Base-by-base conservation (phyloP, 1,140 invertebrate genomes). In the Coboldia fuscipes region DNA sequence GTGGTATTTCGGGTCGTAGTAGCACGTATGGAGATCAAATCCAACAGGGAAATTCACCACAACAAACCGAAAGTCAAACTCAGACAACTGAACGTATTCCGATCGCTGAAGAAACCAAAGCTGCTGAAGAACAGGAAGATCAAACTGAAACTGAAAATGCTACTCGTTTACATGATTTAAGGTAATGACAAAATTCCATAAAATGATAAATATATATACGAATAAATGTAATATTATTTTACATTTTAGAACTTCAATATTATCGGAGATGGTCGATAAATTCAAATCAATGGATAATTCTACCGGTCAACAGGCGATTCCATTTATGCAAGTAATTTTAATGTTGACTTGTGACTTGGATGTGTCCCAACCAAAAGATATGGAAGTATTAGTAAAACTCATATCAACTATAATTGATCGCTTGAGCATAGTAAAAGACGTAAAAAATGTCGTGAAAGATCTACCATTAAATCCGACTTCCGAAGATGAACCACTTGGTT, bases 271-370 rank as follows among this genome's bases (percentile, higher is more conserved):
- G 13, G 51, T 54, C 3, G 40, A 45, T 14, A 49, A 55, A 16
- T 36, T 55, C 15, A 32, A 36, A 5, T 46, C 48, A 60, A 71
- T 26, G 2, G 47, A 55, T 40, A 13, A 40, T 22, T 51, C 47
- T 36, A 52, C 51, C 29, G 90, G 90, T 8, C 71, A 86, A 2
- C 62, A 82, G 36, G 72, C 81, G 9, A 86, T 96, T 52, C 89
- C 90, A 1, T 82, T 82, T 39, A 73, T 92, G 60, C 83, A 88
- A 63, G 79, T 82, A 41, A 60, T 94, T 3, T 60, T 93, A 4
- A 89, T 93, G 74, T 59, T 96, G 19, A 84, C 85, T 4, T 74
- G 75, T 28, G 88, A 94, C 56, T 61, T 94, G 7, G 85, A 92
- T 55, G 75, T 75, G 3, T 72, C 72, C 45, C 72, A 77, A 10